Evolutionary conservation across 1,140 invertebrate genomes (phyloP), one percentile per base, ranked within the genome.

Genomic region (Dufourea novaeangliae): DNA sequence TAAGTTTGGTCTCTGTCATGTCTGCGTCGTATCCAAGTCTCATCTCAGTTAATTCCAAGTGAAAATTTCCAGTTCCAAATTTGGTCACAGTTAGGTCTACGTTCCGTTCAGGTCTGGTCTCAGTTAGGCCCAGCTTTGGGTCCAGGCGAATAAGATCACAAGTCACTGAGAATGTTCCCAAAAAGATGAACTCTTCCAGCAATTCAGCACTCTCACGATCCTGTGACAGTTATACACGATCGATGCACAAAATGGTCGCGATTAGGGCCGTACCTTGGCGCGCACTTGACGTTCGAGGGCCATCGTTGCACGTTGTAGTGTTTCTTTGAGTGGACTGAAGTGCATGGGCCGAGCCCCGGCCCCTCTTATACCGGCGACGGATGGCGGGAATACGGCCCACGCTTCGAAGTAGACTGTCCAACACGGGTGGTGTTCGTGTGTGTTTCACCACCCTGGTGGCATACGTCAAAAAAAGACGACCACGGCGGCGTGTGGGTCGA

Each of bases 221-320:
- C 66, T 39, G 5, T 34, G 8, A n/a, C n/a, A n/a, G n/a, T n/a
- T n/a, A n/a, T n/a, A n/a, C 63, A 37, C 39, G 12, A 20, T 11
- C 37, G 25, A 25, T 1, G 32, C 54, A 37, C 39, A 29, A 14
- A 12, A 37, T 37, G 54, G 27, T 61, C 54, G 39, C 44, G 66
- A 5, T 57, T 27, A 20, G 14, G 27, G 27, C 14, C 91, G 93
- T 93, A 96, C 95, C 95, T 96, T 96, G 89, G 94, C 94, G 88
- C 95, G 94, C 91, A 96, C 95, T 95, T 95, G 95, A 93, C 95
- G 95, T 95, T 96, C 95, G 88, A 96, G 93, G 94, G 95, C 95
- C 95, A 96, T 96, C 86, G 84, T 93, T 94, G 66, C 44, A 39
- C 14, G 29, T 84, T 91, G 89, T 90, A 87, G 87, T 92, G 90